A percentile compares a stretch with the other conserved stretches of the same genome.
These are phyloP conservation scores for Mesoligia furuncula DNA, from an alignment of 2,888 invertebrate genomes.

Conservation along the genomic window DNA sequence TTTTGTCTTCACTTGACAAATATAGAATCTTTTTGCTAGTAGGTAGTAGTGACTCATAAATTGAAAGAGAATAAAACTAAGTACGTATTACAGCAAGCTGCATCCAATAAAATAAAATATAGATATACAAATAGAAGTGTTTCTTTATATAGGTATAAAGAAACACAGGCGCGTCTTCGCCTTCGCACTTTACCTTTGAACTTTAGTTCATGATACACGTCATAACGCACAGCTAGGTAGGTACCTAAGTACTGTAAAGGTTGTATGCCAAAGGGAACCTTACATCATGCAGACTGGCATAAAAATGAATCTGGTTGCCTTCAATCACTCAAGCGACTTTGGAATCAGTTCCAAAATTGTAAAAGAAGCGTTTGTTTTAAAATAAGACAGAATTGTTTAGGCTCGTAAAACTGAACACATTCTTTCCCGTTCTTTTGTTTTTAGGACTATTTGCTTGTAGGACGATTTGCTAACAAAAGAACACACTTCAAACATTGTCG, in stretches of 20 bases:
- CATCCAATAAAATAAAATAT: background rate
- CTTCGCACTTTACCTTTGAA: slow-evolving; percentile 13
- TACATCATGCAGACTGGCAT: background rate
- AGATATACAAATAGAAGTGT: background rate
- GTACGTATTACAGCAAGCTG: background rate
- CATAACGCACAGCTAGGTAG: background rate
- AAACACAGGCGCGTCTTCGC: background rate
- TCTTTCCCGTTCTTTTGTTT: background rate
- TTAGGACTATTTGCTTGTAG: background rate
- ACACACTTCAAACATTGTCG: background rate
- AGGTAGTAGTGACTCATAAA: slow-evolving; percentile 10
- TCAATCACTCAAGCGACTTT: background rate
- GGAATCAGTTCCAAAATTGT: background rate
- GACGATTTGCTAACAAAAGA: background rate
- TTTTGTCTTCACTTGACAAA: slow-evolving; percentile 10
- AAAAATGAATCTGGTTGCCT: background rate
- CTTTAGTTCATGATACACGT: background rate
- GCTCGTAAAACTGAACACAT: background rate
- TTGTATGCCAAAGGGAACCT: background rate
- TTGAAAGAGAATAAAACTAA: slow-evolving; percentile 3
- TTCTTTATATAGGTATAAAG: background rate
- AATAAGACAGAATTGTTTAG: too few species aligned
- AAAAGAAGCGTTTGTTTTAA: background rate
- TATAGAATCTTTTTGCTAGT: background rate
- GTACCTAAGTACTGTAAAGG: background rate